Percentiles rank a stretch among this genome's conserved stretches.
Evolutionary conservation across 2,888 invertebrate genomes (phyloP).

Genomic region (Baccha elongata): DNA sequence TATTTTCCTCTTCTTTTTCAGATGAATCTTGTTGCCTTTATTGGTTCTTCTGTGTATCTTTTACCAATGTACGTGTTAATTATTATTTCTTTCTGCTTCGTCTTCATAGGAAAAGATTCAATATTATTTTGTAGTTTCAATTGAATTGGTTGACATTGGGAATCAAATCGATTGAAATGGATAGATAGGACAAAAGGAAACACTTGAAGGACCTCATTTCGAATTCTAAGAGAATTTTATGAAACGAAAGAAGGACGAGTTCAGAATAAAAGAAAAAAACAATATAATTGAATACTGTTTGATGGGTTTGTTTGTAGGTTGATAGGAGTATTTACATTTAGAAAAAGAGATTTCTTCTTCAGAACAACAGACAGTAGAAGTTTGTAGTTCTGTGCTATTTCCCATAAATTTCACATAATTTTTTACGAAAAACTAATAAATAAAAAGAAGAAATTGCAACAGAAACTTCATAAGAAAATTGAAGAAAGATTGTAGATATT

Average conservation of each 20-base stretch:
- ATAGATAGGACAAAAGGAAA: no score
- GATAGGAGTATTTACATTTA: background rate
- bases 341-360: no score
- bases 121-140: constrained; percentile 44
- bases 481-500: no score
- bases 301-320: no score
- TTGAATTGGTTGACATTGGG: constrained; percentile 8
- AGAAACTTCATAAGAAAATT: no score
- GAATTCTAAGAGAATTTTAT: background rate
- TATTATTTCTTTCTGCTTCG: background rate
- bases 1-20: background rate
- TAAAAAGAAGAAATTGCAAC: no score
- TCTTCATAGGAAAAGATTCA: constrained; percentile 16
- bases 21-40: background rate
- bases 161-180: background rate
- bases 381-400: no score
- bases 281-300: constrained; percentile 1
- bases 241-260: background rate
- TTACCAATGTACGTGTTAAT: constrained; percentile 8
- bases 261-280: background rate
- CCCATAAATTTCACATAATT: no score
- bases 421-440: no score
- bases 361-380: no score
- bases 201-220: background rate
- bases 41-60: background rate